Evolutionary conservation across 2,888 invertebrate genomes (phyloP), one percentile per base, ranked within the genome.

Genomic region (Lymantria monacha): DNA sequence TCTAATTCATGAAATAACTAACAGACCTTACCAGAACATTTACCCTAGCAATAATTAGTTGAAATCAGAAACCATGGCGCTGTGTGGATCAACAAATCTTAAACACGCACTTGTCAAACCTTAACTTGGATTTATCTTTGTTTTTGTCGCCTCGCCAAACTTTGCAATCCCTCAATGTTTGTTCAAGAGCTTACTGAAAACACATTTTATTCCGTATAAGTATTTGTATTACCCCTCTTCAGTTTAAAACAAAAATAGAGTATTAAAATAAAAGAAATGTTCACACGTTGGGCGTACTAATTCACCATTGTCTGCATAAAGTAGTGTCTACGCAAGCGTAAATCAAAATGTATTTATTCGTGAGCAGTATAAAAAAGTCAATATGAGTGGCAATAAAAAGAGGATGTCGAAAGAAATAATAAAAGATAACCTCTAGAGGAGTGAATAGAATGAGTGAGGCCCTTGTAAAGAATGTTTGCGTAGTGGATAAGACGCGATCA

Each of bases 311-410:
- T 83, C 87, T 84, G 81, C 74, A 81, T 79, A 85, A 84, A 80
- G 80, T 79, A 78, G 69, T 76, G 85, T 75, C 74, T 76, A 76
- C 74, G 78, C 78, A 72, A 72, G 84, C 83, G 79, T 81, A 85
- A 90, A 91, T 91, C 90, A 89, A 87, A 91, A 91, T 91, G 91
- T 89, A 91, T 91, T 90, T 91, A 91, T 91, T 89, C 90, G 73
- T 72, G 75, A 72, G 77, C 79, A 78, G 87, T 82, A 89, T 88
- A 91, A 90, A 91, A n/a, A 91, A 90, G 89, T 87, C 91, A 90
- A 91, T 90, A 91, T 89, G 87, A 83, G 81, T 79, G 86, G 89
- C 87, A 87, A 87, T 87, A 87, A 87, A 85, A 86, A 78, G 84
- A 79, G 85, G 82, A 85, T 84, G 82, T 80, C 70, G 83, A 71